Base-by-base conservation (phyloP, 1,140 invertebrate genomes). In the honey bee (Apis mellifera) region DNA sequence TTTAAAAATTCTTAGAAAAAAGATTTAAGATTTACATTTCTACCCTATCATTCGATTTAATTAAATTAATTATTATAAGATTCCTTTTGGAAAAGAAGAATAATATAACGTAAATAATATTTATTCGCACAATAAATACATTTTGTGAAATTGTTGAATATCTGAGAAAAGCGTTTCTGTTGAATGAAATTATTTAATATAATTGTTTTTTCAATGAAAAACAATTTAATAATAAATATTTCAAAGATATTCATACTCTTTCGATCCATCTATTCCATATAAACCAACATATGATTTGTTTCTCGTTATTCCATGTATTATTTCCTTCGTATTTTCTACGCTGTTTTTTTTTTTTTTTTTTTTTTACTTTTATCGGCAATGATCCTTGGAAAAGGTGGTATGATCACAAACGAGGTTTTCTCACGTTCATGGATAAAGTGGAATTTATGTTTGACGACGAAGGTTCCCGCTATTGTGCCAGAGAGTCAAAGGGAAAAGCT, bases 401-500 rank as follows among this genome's bases (percentile, higher is more conserved):
- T 9, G 69, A 55, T 26, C 23, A 21, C 52, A 71, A 55, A 71
- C 69, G 19, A 32, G 55, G 17, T 71, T 71, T 71, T 55, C 69
- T 71, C 69, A 71, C 52, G 69, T 71, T 55, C 69, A 32, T 32
- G 69, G 52, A 21, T 55, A 71, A 71, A 71, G 21, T 13, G 52
- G 52, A 71, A 32, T 55, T 71, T 55, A 55, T 55, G 69, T 26
- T 55, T 55, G 69, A 26, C 23, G 69, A 26, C 52, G 52, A 54
- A 71, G 52, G 69, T 55, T 23, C 26, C 23, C 15, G 69, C 17
- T 55, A 71, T 71, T 19, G 26, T 55, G 69, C 55, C 52, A 55
- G 17, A 55, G 23, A 71, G 52, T 71, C 69, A 71, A 71, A 71
- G 69, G 32, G 23, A 71, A 55, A 55, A 71, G 69, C 69, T 71